These are phyloP conservation scores for Oxygymnocypris stewartii DNA, from an alignment of 2,113 vertebrate genomes.

Conservation along the genomic window DNA sequence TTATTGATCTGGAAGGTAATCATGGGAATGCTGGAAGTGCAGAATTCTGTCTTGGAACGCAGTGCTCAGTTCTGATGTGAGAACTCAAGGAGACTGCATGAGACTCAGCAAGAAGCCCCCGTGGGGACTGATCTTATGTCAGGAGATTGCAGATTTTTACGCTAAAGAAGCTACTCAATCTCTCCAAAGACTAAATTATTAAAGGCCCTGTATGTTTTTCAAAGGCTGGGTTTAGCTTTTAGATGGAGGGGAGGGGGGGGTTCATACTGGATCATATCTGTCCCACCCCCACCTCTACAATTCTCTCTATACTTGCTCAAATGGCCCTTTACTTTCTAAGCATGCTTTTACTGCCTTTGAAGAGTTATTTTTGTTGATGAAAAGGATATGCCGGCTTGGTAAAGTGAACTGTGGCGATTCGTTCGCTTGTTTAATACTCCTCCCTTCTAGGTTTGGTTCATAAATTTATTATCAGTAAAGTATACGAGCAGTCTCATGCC, in stretches of 20 bases:
- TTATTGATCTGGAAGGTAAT: constrained; percentile 33
- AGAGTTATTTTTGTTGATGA: constrained; percentile 81
- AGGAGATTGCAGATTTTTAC: constrained; percentile 75
- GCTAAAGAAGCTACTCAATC: constrained; percentile 77
- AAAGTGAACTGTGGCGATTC: constrained; percentile 71
- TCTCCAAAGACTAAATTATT: constrained; percentile 77
- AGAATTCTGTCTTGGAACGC: not conserved
- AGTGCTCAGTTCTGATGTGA: constrained; percentile 15
- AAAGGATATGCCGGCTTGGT: constrained; percentile 73
- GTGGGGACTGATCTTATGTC: constrained; percentile 74
- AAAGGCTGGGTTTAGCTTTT: constrained; percentile 76
- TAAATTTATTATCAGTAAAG: constrained; percentile 78
- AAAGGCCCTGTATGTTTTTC: constrained; percentile 78
- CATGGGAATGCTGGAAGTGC: constrained; percentile 23
- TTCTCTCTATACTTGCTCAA: constrained; percentile 66
- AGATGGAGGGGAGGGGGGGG: constrained; percentile 49
- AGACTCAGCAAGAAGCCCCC: constrained; percentile 54
- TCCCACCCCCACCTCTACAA: constrained; percentile 59
- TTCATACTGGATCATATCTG: constrained; percentile 65
- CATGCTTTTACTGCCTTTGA: constrained; percentile 78
- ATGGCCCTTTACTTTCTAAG: constrained; percentile 76
- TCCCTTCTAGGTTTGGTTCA: constrained; percentile 70
- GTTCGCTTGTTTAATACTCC: constrained; percentile 72
- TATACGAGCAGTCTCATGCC: constrained; percentile 68
- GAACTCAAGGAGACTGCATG: constrained; percentile 55